phyloP scores from a whole-genome alignment of 1,140 invertebrate species.

The Acromyrmex echinatior region DNA sequence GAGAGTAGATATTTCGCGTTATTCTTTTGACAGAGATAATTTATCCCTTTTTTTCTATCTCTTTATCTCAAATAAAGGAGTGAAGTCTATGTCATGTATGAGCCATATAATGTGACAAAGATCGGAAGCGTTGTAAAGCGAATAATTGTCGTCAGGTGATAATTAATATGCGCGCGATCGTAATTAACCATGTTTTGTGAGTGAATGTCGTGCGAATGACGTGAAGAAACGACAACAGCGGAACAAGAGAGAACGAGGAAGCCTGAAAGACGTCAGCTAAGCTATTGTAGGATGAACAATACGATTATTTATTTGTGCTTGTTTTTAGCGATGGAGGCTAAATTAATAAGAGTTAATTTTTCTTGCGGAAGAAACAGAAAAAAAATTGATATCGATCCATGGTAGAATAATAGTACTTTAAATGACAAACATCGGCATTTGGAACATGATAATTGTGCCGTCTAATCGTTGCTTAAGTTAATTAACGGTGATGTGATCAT shows the following conservation, averaged over 20 bases:
- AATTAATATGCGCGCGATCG: not conserved
- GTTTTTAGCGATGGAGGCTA: not conserved
- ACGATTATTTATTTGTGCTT: not conserved
- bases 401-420: conserved; percentile 43
- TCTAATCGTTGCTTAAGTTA: conserved; percentile 70
- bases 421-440: conserved; percentile 50
- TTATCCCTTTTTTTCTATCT: no score
- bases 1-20: not conserved
- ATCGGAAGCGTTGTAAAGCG: not conserved
- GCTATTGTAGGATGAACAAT: not conserved
- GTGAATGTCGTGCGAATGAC: not conserved
- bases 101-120: not conserved
- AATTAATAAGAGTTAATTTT: not conserved
- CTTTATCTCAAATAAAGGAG: not conserved
- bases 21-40: not conserved
- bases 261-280: not conserved
- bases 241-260: not conserved
- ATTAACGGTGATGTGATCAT: conserved; percentile 62
- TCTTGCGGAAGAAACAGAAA: not conserved
- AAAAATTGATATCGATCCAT: not conserved
- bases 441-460: conserved; percentile 46
- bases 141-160: not conserved
- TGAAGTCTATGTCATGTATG: not conserved
- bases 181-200: not conserved
- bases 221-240: not conserved